These are phyloP conservation scores for Synanthedon andrenaeformis DNA, from an alignment of 2,888 invertebrate genomes.

Conservation along the genomic window DNA sequence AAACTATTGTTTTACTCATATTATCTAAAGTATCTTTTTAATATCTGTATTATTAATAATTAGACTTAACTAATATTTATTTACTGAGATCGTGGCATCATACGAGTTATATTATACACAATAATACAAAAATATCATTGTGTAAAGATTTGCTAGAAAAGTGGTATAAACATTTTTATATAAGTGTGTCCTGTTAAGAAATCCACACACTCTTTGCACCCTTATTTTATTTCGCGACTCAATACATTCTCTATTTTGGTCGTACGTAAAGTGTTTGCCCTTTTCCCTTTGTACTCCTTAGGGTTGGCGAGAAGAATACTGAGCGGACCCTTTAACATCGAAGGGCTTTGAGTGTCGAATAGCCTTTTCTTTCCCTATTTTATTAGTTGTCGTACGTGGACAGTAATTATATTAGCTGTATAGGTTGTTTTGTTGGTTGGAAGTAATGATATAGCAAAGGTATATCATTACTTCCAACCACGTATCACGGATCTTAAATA, in stretches of 20 bases:
- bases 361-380: slow-evolving; percentile 57
- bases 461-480: no score
- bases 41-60: no score
- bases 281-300: slow-evolving; percentile 47
- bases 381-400: slow-evolving; percentile 60
- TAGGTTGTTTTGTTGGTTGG: slow-evolving; percentile 11
- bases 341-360: slow-evolving; percentile 45
- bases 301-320: slow-evolving; percentile 60
- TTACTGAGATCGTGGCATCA: no score
- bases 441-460: neutral
- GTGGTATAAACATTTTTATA: slow-evolving; percentile 27
- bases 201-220: slow-evolving; percentile 44
- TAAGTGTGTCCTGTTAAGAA: slow-evolving; percentile 20
- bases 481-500: no score
- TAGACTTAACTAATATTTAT: no score
- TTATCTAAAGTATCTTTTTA: no score
- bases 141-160: no score
- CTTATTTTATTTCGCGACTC: slow-evolving; percentile 68
- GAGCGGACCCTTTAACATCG: slow-evolving; percentile 42
- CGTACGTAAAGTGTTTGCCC: slow-evolving; percentile 55
- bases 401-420: slow-evolving; percentile 44
- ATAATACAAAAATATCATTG: no score
- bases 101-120: rapidly evolving
- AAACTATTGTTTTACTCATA: no score
- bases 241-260: slow-evolving; percentile 65